Percentiles rank a stretch among this genome's conserved stretches.
Evolutionary conservation across 1,140 invertebrate genomes (phyloP).

Genomic region (Bombyx mandarina): DNA sequence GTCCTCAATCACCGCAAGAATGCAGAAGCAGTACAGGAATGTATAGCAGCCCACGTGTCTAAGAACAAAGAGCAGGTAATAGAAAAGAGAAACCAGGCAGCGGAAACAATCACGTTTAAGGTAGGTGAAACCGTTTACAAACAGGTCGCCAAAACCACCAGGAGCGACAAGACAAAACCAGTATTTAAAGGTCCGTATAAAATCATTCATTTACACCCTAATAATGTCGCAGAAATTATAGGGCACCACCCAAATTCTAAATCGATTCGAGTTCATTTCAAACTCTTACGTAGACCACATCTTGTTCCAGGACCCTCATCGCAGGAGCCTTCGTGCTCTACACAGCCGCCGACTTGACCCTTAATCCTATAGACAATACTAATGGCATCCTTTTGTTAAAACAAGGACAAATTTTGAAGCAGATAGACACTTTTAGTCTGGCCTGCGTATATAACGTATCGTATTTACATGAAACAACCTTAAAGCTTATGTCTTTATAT

Average conservation of each 20-base stretch:
- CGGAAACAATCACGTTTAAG: background rate
- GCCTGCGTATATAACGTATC: conserved; percentile 16
- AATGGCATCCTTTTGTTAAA: conserved; percentile 20
- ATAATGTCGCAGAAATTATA: background rate
- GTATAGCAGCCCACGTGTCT: conserved; percentile 1
- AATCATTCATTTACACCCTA: background rate
- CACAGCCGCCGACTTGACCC: conserved; percentile 12
- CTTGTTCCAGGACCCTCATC: no score
- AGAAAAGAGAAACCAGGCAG: background rate
- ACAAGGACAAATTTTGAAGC: conserved; percentile 14
- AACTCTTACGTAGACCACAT: no score
- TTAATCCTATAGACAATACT: conserved; percentile 21
- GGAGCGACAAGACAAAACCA: conserved; percentile 23
- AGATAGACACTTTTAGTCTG: conserved; percentile 16
- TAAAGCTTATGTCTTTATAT: background rate
- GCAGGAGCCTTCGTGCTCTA: conserved; percentile 14
- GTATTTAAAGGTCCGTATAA: background rate
- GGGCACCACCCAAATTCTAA: conserved; percentile 18
- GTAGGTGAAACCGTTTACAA: conserved; percentile 14
- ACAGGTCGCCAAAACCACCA: conserved; percentile 23
- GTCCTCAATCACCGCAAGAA: conserved; percentile 21
- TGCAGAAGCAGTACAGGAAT: conserved; percentile 19
- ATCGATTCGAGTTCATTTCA: conserved; percentile 23
- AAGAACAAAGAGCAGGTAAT: background rate
- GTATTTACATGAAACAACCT: conserved; percentile 8